A percentile compares a stretch with the other conserved stretches of the same genome.
These are phyloP conservation scores for Neosilurus hyrtlii DNA, from an alignment of 2,797 vertebrate species.

Conservation along the genomic window DNA sequence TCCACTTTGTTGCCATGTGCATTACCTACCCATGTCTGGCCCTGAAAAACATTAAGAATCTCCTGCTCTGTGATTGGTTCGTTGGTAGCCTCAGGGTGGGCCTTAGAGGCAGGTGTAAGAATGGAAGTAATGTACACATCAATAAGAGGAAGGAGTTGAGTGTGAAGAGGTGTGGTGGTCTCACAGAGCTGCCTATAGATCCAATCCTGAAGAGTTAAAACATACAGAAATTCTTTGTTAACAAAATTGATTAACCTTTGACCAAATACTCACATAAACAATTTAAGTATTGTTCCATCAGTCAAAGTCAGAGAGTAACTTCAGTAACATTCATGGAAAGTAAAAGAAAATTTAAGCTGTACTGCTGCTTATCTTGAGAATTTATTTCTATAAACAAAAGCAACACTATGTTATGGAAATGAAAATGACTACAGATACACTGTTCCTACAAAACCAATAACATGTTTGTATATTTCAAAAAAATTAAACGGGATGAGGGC, in stretches of 20 bases:
- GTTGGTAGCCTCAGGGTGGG: slow-evolving; percentile 97
- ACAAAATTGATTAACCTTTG: background rate
- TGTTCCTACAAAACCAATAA: background rate
- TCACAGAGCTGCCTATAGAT: slow-evolving; percentile 96
- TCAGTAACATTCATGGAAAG: slow-evolving; percentile 27
- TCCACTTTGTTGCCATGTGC: background rate
- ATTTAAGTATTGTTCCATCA: background rate
- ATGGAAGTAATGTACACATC: slow-evolving; percentile 98
- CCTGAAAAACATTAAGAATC: slow-evolving; percentile 90
- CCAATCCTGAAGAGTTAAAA: slow-evolving; percentile 82
- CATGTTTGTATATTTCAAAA: background rate
- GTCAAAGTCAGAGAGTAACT: background rate
- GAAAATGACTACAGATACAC: background rate
- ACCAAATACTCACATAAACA: background rate
- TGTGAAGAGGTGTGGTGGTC: slow-evolving; percentile 91
- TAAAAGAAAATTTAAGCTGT: slow-evolving; percentile 30
- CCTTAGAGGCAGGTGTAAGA: slow-evolving; percentile 95
- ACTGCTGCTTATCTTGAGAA: too few species aligned
- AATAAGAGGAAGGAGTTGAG: slow-evolving; percentile 91
- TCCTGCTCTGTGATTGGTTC: slow-evolving; percentile 97
- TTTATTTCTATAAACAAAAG: background rate
- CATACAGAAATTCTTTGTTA: background rate
- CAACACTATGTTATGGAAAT: background rate
- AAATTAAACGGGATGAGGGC: too few species aligned
- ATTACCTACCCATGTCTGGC: slow-evolving; percentile 79